Base-by-base conservation (phyloP, 37 sponge, comb jelly and placozoan genomes). In the Chondrosia reniformis region DNA sequence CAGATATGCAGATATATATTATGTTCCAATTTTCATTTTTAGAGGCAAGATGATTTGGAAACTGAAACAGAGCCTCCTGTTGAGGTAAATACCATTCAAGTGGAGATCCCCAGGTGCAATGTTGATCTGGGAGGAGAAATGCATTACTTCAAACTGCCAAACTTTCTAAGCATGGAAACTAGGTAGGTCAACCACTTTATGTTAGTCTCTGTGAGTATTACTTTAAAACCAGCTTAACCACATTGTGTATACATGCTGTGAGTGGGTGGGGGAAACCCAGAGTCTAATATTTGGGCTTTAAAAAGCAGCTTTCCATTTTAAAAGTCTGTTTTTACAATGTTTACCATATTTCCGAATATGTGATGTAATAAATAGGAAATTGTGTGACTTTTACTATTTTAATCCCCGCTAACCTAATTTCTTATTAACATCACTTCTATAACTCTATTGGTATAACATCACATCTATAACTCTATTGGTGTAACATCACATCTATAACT, bases 101-200 rank as follows among this genome's bases (percentile, higher is more conserved):
- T 92, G 34, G 91, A 96, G 62, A 96, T 96, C 31, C 96, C 96
- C 17, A 71, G 86, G 21, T 82, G 80, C 45, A 55, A 67, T 24
- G 89, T 89, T 7, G 55, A 89, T 31, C 85, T 92, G 30, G 93
- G 92, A 0, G 38, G 80, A 22, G 91, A 97, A 2, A 74, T 89
- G 38, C 76, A 92, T 78, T 92, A 92, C 75, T 87, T 95, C 24
- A 97, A 94, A 63, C 80, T 97, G n/a, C 99, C 99, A 21, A 62
- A 43, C 37, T 45, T 71, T 81, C 86, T 43, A 46, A 88, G 80
- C 45, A 46, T 86, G 86, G 36, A 80, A 24, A 65, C 86, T 76
- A 31, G 57, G 62, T 27, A 36, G 6, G 49, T n/a, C n/a, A 31
- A n/a, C 12, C 33, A 31, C 33, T 63, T 10, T 63, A 31, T 17